Evolutionary conservation across 2,888 invertebrate genomes (phyloP).

Genomic region (Trisateles emortualis): DNA sequence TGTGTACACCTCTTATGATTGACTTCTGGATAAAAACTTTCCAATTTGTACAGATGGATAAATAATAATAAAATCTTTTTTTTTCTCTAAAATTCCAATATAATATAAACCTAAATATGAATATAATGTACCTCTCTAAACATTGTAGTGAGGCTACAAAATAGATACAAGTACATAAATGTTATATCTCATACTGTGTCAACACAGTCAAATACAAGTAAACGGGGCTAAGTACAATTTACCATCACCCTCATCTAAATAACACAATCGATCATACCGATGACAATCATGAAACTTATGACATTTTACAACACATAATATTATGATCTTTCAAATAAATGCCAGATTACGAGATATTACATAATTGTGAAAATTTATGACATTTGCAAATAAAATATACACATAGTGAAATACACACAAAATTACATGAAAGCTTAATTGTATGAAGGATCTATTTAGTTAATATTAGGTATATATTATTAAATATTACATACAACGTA

Average conservation of each 20-base stretch:
- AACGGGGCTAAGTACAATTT: conserved; percentile 10
- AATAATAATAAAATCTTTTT: conserved; percentile 46
- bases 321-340: conserved; percentile 63
- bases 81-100: conserved; percentile 42
- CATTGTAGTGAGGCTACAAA: conserved; percentile 39
- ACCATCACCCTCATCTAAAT: conserved; percentile 20
- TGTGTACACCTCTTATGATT: conserved; percentile 47
- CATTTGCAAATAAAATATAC: conserved; percentile 55
- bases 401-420: conserved; percentile 57
- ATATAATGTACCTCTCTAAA: conserved; percentile 41
- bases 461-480: conserved; percentile 33
- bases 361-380: conserved; percentile 46
- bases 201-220: conserved; percentile 16
- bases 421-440: conserved; percentile 60
- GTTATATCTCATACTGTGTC: conserved; percentile 30
- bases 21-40: conserved; percentile 45
- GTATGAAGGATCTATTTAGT: conserved; percentile 53
- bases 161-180: conserved; percentile 46
- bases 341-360: conserved; percentile 59
- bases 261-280: conserved; percentile 35
- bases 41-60: conserved; percentile 49
- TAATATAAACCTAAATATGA: conserved; percentile 41
- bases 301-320: conserved; percentile 49
- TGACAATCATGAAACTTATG: conserved; percentile 41
- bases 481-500: conserved; percentile 46